Percentiles rank a stretch among this genome's conserved stretches.
Evolutionary conservation across 2,888 invertebrate species (phyloP).

Genomic region (Nebria salina): DNA sequence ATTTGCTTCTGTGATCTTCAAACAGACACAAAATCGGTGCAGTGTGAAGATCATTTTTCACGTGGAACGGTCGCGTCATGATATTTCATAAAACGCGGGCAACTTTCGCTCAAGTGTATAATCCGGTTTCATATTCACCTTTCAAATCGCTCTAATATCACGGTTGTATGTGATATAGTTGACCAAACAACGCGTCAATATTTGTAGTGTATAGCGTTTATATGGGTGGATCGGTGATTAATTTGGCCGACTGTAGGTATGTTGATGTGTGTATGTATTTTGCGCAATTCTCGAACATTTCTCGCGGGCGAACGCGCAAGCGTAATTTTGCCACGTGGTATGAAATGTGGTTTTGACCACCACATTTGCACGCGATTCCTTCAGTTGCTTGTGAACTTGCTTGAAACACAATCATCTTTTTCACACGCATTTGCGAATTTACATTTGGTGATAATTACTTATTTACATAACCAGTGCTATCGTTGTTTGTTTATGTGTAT

Average conservation of each 20-base stretch:
- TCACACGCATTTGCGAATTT: not conserved
- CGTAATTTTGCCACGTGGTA: constrained; percentile 31
- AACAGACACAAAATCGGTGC: not conserved
- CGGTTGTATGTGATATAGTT: not conserved
- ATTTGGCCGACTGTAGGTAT: constrained; percentile 1
- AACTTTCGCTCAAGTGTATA: constrained; percentile 34
- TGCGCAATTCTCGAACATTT: constrained; percentile 31
- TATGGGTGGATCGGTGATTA: not conserved
- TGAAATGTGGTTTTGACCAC: constrained; percentile 3
- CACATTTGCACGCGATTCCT: not conserved
- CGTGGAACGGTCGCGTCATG: not conserved
- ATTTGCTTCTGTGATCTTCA: not conserved
- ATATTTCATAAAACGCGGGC: constrained; percentile 11
- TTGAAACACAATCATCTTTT: not conserved
- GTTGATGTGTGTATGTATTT: constrained; percentile 24
- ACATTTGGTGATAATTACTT: not conserved
- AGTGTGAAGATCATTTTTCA: not conserved
- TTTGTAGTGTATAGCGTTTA: too few relatives aligned
- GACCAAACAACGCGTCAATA: not conserved
- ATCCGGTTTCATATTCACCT: constrained; percentile 26
- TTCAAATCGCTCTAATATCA: constrained; percentile 33
- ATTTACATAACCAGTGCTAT: not conserved
- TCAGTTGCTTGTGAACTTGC: not conserved
- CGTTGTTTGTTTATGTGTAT: not conserved
- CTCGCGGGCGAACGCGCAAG: constrained; percentile 29